Conservation (phyloP, 2,888 invertebrate species). For the Lasioglossum oenotherae region DNA sequence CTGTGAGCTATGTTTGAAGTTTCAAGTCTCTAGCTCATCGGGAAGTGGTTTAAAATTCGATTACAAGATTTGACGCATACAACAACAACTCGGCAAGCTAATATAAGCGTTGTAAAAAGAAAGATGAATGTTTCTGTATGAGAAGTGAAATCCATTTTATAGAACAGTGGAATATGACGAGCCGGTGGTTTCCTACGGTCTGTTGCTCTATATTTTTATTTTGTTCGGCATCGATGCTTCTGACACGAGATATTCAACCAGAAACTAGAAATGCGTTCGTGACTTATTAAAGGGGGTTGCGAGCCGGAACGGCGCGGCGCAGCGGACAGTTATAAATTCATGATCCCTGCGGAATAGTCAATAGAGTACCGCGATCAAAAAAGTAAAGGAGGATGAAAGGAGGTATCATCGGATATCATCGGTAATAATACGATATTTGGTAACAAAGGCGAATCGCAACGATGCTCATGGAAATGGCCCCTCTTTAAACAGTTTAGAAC, state of each 20-base stretch:
- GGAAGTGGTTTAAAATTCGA: too few relatives aligned
- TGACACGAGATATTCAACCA: conserved; percentile 32
- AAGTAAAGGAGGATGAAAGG: conserved; percentile 1
- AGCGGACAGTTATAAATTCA: conserved; percentile 58
- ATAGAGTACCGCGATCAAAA: conserved; percentile 19
- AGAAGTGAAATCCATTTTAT: background rate
- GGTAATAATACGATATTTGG: conserved; percentile 51
- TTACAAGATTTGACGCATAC: too few relatives aligned
- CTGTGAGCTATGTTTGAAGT: too few relatives aligned
- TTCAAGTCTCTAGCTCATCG: too few relatives aligned
- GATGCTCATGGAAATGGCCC: conserved; percentile 15
- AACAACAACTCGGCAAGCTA: too few relatives aligned
- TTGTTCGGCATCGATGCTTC: conserved; percentile 28
- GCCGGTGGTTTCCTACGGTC: background rate
- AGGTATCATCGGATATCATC: conserved; percentile 53
- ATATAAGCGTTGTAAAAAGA: background rate
- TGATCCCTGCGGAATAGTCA: conserved; percentile 26
- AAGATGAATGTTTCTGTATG: background rate
- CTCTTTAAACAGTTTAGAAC: conserved; percentile 19
- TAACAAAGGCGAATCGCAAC: conserved; percentile 30
- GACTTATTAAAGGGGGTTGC: conserved; percentile 46
- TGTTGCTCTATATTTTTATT: conserved; percentile 15
- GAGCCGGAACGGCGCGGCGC: background rate
- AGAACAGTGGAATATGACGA: background rate
- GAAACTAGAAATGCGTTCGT: conserved; percentile 38